These are phyloP conservation scores for Halichoeres trimaculatus DNA, from an alignment of 2,113 vertebrate genomes.

Conservation along the genomic window DNA sequence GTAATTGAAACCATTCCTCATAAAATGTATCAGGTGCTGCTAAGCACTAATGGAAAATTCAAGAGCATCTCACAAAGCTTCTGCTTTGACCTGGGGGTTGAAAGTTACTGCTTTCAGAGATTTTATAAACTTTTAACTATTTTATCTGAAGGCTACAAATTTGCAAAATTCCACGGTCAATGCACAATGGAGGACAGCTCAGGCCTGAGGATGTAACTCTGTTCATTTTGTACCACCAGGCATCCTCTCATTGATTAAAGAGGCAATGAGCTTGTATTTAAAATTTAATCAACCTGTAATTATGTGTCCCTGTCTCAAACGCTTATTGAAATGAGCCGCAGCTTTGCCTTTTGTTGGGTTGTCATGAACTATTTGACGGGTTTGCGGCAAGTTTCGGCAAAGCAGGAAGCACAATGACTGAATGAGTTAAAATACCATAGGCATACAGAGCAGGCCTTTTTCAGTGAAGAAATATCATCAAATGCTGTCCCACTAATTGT, in stretches of 20 bases:
- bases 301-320: slow-evolving; percentile 29
- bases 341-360: slow-evolving; percentile 22
- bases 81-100: slow-evolving; percentile 38
- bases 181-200: slow-evolving; percentile 42
- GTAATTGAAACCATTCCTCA: slow-evolving; percentile 76
- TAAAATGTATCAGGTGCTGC: slow-evolving; percentile 59
- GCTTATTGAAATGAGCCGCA: slow-evolving; percentile 21
- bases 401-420: neutral
- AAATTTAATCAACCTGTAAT: slow-evolving; percentile 71
- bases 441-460: no score
- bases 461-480: no score
- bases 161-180: slow-evolving; percentile 32
- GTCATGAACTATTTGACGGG: slow-evolving; percentile 17
- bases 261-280: slow-evolving; percentile 62
- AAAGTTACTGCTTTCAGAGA: slow-evolving; percentile 42
- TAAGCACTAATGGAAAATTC: slow-evolving; percentile 55
- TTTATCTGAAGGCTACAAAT: slow-evolving; percentile 45
- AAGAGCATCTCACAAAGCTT: slow-evolving; percentile 39
- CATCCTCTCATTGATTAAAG: slow-evolving; percentile 50
- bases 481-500: no score
- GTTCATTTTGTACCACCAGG: slow-evolving; percentile 59
- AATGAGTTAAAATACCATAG: neutral
- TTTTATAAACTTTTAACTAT: slow-evolving; percentile 21
- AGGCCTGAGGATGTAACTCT: slow-evolving; percentile 65
- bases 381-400: slow-evolving; percentile 13